Base-by-base conservation (phyloP, 2,797 vertebrate genomes). In the Pitangus sulphuratus region DNA sequence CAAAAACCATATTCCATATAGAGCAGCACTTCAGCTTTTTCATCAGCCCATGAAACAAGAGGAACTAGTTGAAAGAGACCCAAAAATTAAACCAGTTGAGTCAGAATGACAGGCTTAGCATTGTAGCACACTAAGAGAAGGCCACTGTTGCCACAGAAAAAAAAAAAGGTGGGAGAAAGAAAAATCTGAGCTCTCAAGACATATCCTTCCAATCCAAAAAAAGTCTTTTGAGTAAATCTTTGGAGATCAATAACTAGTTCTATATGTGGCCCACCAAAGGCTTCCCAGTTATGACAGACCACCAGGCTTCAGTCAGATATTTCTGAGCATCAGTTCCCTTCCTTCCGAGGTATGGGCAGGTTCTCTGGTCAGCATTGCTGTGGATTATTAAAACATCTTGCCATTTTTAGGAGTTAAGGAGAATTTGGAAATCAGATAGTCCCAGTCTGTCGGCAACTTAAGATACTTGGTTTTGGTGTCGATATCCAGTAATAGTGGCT, bases 141-240 rank as follows among this genome's bases (percentile, higher is more conserved):
- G 45, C 5, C 5, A 2, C 2, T 61, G n/a, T 86, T 68, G 9
- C 48, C 20, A 22, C 79, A 40, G 40, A 42, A 40, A 60, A 81
- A 37, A 33, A 33, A 31, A 28, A 5, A 40, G 1, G 1, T 1
- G 15, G 9, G 3, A 3, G 4, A 2, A 8, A 5, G 4, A 35
- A 40, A 92, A 50, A 33, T 13, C 2, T 24, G 48, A 78, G 18
- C 4, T 24, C 33, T 60, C 3, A 0, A 15, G 24, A 77, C 17
- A 12, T 56, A 10, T 53, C n/a, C 13, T 72, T 70, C 25, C 12
- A 6, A 45, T 77, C 54, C 33, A 66, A 51, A 78, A 78, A 4
- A 51, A 69, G 3, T 31, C 53, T 48, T 69, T 84, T 31, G 18
- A 84, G 9, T 58, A 26, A 20, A 8, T 76, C 24, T 31, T 84